phyloP scores from a whole-genome alignment of 2,797 vertebrate species.

The Australoheros facetus region DNA sequence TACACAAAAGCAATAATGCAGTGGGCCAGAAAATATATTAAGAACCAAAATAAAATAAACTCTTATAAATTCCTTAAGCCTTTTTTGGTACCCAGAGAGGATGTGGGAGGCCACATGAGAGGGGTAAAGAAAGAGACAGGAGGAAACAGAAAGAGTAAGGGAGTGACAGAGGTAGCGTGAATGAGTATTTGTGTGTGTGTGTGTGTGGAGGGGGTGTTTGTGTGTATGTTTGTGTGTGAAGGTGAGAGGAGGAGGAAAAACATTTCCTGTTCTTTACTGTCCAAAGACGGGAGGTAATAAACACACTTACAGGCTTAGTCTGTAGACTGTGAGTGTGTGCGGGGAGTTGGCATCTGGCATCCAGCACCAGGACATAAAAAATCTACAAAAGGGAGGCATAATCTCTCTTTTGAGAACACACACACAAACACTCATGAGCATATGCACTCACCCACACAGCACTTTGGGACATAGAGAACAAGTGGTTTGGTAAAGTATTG shows the following conservation, averaged over 20 bases:
- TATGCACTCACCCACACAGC: constrained; percentile 13
- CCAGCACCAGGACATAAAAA: constrained; percentile 66
- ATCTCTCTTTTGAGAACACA: constrained; percentile 29
- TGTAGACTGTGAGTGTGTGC: constrained; percentile 51
- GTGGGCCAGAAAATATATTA: constrained; percentile 42
- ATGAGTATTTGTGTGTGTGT: not conserved
- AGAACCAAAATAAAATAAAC: constrained; percentile 55
- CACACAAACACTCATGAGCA: constrained; percentile 22
- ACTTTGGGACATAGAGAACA: constrained; percentile 29
- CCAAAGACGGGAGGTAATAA: constrained; percentile 73
- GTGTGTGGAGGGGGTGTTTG: not conserved
- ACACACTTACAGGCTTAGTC: constrained; percentile 59
- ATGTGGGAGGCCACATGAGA: constrained; percentile 44
- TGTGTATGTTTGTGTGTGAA: constrained; percentile 23
- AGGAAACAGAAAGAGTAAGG: constrained; percentile 24
- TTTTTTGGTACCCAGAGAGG: constrained; percentile 46
- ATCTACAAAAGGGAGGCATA: constrained; percentile 51
- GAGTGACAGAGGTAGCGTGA: constrained; percentile 24
- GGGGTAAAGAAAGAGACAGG: constrained; percentile 9
- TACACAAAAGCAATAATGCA: constrained; percentile 49
- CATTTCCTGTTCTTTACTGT: constrained; percentile 82
- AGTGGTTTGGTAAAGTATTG: constrained; percentile 8
- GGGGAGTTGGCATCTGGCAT: constrained; percentile 68
- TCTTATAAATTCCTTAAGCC: constrained; percentile 51
- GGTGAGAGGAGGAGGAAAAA: constrained; percentile 65